Base-by-base conservation (phyloP, 2,797 vertebrate species). In the Falco naumanni region DNA sequence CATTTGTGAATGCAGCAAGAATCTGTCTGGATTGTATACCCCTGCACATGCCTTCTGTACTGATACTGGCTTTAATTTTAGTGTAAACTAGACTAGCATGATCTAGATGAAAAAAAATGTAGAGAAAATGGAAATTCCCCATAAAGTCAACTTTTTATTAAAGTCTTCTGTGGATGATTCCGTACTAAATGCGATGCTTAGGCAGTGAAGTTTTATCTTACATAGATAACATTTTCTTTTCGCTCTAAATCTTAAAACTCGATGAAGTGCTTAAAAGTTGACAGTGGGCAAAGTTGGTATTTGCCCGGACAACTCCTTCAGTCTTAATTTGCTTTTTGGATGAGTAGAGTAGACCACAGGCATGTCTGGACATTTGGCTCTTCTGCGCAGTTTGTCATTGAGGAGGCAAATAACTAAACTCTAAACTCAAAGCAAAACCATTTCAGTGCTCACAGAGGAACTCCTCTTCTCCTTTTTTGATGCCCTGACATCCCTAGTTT, bases 201-300 rank as follows among this genome's bases (percentile, higher is more conserved):
- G 51, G 8, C 15, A 20, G 29, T 70, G 24, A 43, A 56, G 28
- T 61, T 86, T 29, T 14, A 10, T 50, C 47, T 54, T n/a, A 8
- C 4, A 50, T 45, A 59, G 20, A 22, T 37, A 59, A 21, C 3
- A 1, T 53, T 3, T n/a, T 71, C 29, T 33, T 13, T 26, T 34
- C 54, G 12, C 45, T 83, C n/a, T 59, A 34, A 56, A 18, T 39
- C 29, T 48, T 76, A 45, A 45, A 71, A 64, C 18, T 41, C 22
- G 34, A 43, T 2, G 29, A 68, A 41, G 11, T 45, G 34, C 59
- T 74, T 70, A 43, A 10, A 82, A 79, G 16, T 18, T 82, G 83
- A 8, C 51, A 13, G 57, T 2, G 6, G 29, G 16, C 43, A 21
- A 16, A 45, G 50, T 2, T 7, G 0, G 3, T 45, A 11, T 80